These are phyloP conservation scores for Peromyscus californicus DNA, from an alignment of 2,113 vertebrate genomes.

Conservation along the genomic window DNA sequence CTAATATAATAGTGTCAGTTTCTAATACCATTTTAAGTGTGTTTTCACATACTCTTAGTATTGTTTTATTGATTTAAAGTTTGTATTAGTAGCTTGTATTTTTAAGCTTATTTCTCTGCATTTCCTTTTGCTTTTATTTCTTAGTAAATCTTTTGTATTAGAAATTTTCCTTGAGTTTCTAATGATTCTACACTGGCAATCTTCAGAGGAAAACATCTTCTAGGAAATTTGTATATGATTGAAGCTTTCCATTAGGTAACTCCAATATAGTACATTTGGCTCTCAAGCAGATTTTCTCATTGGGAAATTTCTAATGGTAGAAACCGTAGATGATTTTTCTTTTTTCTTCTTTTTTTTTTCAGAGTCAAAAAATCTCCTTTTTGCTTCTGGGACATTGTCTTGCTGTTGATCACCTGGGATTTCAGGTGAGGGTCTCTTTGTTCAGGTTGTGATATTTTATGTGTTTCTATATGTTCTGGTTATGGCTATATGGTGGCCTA, in stretches of 20 bases:
- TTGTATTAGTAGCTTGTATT: background rate
- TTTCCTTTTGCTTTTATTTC: background rate
- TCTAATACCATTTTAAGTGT: background rate
- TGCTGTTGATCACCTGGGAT: background rate
- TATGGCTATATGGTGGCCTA: too few species aligned
- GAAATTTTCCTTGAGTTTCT: background rate
- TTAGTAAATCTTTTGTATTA: background rate
- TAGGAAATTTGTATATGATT: background rate
- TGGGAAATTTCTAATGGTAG: background rate
- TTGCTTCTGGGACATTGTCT: background rate
- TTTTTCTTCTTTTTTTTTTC: background rate
- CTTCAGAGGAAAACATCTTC: background rate
- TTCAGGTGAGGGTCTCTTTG: background rate
- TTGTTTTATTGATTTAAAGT: background rate
- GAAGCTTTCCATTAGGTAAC: background rate
- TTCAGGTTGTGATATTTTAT: background rate
- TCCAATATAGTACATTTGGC: background rate
- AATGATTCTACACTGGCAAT: background rate
- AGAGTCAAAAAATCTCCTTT: background rate
- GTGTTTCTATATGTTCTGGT: background rate
- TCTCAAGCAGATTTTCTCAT: background rate
- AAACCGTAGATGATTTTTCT: background rate
- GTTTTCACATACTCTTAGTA: background rate
- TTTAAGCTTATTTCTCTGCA: slow-evolving; percentile 45
- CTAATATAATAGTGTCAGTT: background rate